Conservation (phyloP, 2,113 vertebrate genomes). For the Sardina pilchardus region DNA sequence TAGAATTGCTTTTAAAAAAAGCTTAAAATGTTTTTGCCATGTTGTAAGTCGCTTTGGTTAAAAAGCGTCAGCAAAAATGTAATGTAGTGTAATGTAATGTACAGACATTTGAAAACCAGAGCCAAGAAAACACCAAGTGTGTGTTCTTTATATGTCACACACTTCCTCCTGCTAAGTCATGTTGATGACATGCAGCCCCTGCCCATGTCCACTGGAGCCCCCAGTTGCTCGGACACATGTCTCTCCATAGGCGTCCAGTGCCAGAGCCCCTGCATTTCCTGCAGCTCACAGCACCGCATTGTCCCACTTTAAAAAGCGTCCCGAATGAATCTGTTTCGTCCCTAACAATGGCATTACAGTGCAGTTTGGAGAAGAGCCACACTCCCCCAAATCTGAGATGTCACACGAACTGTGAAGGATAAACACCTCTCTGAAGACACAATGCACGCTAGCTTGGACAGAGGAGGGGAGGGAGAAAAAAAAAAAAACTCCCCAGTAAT, state of each 20-base stretch:
- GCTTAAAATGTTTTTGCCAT: no score
- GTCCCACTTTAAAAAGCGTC: neutral
- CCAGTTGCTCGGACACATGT: neutral
- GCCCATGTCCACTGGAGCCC: neutral
- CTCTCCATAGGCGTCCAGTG: neutral
- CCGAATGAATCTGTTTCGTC: constrained; percentile 11
- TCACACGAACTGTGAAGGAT: constrained; percentile 18
- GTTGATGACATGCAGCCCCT: neutral
- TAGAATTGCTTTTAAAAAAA: no score
- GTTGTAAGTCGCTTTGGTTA: no score
- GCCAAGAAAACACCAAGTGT: neutral
- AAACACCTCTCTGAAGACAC: constrained; percentile 7
- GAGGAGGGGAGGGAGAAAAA: no score
- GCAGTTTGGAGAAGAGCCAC: neutral
- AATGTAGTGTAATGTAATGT: no score
- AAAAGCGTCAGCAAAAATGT: no score
- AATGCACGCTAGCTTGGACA: neutral
- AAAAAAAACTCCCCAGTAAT: neutral
- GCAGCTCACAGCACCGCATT: neutral
- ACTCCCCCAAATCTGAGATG: constrained; percentile 13
- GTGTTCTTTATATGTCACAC: neutral
- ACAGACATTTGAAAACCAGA: neutral
- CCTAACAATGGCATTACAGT: constrained; percentile 5
- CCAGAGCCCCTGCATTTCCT: neutral
- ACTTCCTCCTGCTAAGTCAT: neutral